Evolutionary conservation across 2,888 invertebrate species (phyloP).

Genomic region (Drosophila anomalata): DNA sequence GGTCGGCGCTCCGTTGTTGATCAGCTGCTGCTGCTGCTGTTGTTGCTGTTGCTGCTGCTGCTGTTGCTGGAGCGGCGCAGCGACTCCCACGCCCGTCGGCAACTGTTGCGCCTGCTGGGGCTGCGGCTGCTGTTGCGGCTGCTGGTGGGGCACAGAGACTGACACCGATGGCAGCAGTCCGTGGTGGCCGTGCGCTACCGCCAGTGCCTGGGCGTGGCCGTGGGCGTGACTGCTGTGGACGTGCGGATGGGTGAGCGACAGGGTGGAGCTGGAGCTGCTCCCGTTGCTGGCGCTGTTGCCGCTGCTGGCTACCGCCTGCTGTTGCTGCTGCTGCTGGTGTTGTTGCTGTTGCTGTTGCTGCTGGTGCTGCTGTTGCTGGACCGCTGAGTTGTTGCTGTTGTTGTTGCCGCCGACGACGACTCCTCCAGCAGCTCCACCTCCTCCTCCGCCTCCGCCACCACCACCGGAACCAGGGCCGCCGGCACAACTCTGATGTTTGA

Average conservation of each 20-base stretch:
- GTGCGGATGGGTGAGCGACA: constrained; percentile 35
- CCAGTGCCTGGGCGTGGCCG: constrained; percentile 53
- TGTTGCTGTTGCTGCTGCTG: constrained; percentile 53
- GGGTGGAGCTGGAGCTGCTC: constrained; percentile 41
- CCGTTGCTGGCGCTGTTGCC: constrained; percentile 34
- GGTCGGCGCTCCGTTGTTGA: constrained; percentile 67
- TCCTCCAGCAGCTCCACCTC: constrained; percentile 71
- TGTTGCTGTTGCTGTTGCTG: constrained; percentile 79
- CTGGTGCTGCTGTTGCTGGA: constrained; percentile 53
- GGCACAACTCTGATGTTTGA: constrained; percentile 92
- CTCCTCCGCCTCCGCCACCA: constrained; percentile 69
- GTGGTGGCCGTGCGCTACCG: constrained; percentile 65
- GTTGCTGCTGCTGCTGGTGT: constrained; percentile 48
- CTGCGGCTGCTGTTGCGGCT: constrained; percentile 52
- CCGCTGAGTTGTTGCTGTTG: constrained; percentile 54
- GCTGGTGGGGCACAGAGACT: constrained; percentile 50
- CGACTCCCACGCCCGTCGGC: constrained; percentile 29
- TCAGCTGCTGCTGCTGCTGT: constrained; percentile 55
- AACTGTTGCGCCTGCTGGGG: constrained; percentile 60
- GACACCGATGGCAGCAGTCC: constrained; percentile 47
- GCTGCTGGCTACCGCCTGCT: constrained; percentile 43
- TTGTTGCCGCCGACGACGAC: constrained; percentile 78
- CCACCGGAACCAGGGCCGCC: constrained; percentile 86
- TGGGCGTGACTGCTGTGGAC: constrained; percentile 41
- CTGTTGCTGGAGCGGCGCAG: constrained; percentile 53